Evolutionary conservation across 2,113 vertebrate genomes (phyloP), one percentile per base, ranked within the genome.

Genomic region (Corythaeola cristata): DNA sequence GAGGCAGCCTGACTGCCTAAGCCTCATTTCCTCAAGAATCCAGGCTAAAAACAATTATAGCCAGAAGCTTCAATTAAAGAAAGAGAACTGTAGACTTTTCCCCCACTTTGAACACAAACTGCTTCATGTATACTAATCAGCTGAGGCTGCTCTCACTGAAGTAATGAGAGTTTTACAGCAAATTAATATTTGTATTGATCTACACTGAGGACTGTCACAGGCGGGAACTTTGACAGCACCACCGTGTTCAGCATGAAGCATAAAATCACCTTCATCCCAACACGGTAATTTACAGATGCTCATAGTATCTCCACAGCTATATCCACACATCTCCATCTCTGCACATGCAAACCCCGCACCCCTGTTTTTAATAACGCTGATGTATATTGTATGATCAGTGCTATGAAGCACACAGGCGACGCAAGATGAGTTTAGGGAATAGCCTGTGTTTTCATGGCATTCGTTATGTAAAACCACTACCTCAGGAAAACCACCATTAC

Each of bases 51-150:
- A 45, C 81, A 95, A 93, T 93, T 76, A 90, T 71, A 96, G 93
- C 90, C 93, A 95, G 93, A 83, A 95, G 95, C 93, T 96, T 94
- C 95, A 96, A 97, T 91, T 96, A 94, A 89, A 94, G 60, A 92
- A 93, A 88, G 85, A 89, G 87, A 89, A 88, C 81, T 6, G 3
- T 20, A 93, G 90, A 93, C 32, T 33, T 62, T 83, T 82, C 82
- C 91, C 59, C 71, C 82, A 88, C 82, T 94, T 91, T 8, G 14
- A 96, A 93, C 78, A 88, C 50, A 88, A 89, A 88, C 39, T 4
- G 2, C 20, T 86, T 82, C 74, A 90, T 88, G 88, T 91, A 94
- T 94, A 85, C 95, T 62, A 90, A 96, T 91, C 82, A 91, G 81
- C 44, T 73, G 91, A 69, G 3, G 5, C 62, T 44, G 62, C 74